Conservation (phyloP, 2,797 vertebrate species). For the Notolabrus celidotus region DNA sequence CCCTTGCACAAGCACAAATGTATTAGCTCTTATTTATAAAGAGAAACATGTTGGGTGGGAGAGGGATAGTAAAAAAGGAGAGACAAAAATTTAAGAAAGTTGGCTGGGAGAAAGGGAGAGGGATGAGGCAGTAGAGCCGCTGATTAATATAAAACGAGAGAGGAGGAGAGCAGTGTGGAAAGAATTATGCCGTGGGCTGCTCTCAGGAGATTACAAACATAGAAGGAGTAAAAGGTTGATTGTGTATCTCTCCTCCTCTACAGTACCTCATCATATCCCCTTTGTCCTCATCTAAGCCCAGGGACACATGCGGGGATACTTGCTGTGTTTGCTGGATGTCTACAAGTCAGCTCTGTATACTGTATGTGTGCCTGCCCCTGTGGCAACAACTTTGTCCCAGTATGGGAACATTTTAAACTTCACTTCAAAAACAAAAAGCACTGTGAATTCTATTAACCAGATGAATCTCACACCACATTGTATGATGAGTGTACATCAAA, state of each 20-base stretch:
- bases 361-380: constrained; percentile 1
- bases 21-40: background rate
- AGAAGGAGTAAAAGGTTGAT: constrained; percentile 48
- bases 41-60: background rate
- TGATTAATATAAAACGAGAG: constrained; percentile 54
- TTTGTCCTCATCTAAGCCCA: constrained; percentile 50
- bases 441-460: background rate
- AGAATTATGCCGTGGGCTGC: constrained; percentile 43
- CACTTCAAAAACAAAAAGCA: background rate
- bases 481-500: background rate
- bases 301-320: constrained; percentile 25
- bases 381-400: constrained; percentile 9
- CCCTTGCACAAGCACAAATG: background rate
- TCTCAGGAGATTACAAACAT: constrained; percentile 48
- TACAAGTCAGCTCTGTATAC: constrained; percentile 24
- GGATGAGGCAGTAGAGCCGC: constrained; percentile 29
- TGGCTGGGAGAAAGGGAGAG: background rate
- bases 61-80: background rate
- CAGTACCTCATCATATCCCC: constrained; percentile 39
- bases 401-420: background rate
- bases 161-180: constrained; percentile 5
- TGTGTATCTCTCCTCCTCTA: constrained; percentile 37
- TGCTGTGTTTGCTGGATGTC: constrained; percentile 37
- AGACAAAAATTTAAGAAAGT: constrained; percentile 2
- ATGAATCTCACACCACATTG: background rate